Conservation (phyloP, 2,888 invertebrate species). For the Clusia tigrina region DNA sequence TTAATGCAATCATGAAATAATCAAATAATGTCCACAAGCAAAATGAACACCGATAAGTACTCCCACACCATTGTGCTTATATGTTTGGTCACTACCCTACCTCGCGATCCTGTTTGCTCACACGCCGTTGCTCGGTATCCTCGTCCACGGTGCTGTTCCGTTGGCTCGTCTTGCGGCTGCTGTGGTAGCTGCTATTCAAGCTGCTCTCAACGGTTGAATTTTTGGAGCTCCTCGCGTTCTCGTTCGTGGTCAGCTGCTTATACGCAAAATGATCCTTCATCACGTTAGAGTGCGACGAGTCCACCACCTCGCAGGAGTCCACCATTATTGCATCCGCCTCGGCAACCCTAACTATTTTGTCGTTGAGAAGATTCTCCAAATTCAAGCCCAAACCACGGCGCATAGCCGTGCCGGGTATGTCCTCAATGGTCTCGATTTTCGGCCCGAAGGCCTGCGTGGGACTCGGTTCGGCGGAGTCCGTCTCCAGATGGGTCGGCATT, state of each 20-base stretch:
- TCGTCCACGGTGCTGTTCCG: conserved; percentile 49
- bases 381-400: conserved; percentile 52
- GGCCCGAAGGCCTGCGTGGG: conserved; percentile 67
- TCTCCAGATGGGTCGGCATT: conserved; percentile 56
- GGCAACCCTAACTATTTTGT: conserved; percentile 11
- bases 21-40: too few species aligned
- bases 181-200: conserved; percentile 48
- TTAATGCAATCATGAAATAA: too few species aligned
- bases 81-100: too few species aligned
- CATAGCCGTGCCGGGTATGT: conserved; percentile 64
- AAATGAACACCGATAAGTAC: too few species aligned
- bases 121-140: conserved; percentile 47
- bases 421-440: conserved; percentile 61
- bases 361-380: conserved; percentile 43
- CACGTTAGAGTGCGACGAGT: conserved; percentile 49
- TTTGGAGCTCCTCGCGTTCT: conserved; percentile 37
- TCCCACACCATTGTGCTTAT: too few species aligned
- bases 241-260: conserved; percentile 45
- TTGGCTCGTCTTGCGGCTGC: conserved; percentile 59
- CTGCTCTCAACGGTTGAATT: conserved; percentile 50
- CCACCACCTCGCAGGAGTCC: conserved; percentile 37
- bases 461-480: conserved; percentile 58
- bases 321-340: conserved; percentile 11
- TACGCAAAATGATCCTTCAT: conserved; percentile 54
- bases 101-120: conserved; percentile 63